phyloP scores from a whole-genome alignment of 2,888 invertebrate genomes.

The Cyclophora albipunctata region DNA sequence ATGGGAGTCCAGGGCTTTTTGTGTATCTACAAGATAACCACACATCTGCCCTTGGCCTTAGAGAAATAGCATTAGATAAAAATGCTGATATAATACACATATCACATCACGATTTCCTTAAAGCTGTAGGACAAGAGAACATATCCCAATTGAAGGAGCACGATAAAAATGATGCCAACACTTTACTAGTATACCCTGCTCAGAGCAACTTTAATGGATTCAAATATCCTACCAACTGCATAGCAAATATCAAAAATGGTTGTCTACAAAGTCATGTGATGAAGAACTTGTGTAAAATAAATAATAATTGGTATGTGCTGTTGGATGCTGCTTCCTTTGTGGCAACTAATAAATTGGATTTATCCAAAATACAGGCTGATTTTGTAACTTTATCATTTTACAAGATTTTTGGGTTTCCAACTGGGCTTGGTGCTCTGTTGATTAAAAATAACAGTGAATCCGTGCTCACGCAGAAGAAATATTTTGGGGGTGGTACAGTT shows the following conservation, averaged over 20 bases:
- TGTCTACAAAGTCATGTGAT: constrained; percentile 57
- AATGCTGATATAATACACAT: constrained; percentile 75
- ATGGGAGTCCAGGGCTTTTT: constrained; percentile 76
- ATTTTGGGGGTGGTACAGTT: constrained; percentile 97
- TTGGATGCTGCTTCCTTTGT: constrained; percentile 92
- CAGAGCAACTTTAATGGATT: constrained; percentile 96
- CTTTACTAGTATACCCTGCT: constrained; percentile 89
- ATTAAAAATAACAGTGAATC: constrained; percentile 79
- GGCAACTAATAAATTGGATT: constrained; percentile 85
- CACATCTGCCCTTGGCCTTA: constrained; percentile 95
- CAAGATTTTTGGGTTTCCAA: constrained; percentile 96
- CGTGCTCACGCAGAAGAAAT: constrained; percentile 79
- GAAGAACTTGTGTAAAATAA: constrained; percentile 47
- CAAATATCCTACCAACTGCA: constrained; percentile 88
- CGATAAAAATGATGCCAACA: constrained; percentile 41
- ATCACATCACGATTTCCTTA: constrained; percentile 73
- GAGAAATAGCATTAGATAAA: constrained; percentile 80
- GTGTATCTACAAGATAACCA: constrained; percentile 93
- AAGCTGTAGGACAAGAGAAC: constrained; percentile 31
- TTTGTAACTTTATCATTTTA: constrained; percentile 96
- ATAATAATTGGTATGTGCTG: constrained; percentile 81
- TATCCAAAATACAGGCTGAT: constrained; percentile 84
- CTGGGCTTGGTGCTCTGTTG: constrained; percentile 93
- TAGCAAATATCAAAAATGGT: constrained; percentile 78
- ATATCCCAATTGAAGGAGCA: constrained; percentile 20